A percentile compares a stretch with the other conserved stretches of the same genome.
Evolutionary conservation across 2,113 vertebrate species (phyloP).

Genomic region (Dasypus novemcinctus): DNA sequence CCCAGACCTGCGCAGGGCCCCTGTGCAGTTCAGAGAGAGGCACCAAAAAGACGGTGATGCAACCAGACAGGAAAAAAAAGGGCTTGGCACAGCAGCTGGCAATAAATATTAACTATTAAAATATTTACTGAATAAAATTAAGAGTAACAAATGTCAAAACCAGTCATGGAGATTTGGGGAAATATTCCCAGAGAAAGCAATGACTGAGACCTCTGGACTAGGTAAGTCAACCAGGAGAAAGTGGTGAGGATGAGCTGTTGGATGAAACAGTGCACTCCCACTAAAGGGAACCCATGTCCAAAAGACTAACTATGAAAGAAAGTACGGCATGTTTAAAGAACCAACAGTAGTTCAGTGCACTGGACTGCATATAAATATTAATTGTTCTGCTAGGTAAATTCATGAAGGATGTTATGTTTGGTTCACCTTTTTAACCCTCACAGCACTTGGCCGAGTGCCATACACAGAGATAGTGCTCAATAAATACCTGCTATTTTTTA

Average conservation of each 20-base stretch:
- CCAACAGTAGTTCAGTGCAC: not conserved
- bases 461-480: not conserved
- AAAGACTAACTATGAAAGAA: not conserved
- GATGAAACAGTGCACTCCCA: not conserved
- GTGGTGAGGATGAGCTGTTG: not conserved
- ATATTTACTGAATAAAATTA: not conserved
- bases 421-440: not conserved
- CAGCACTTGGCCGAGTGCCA: not conserved
- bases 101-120: not conserved
- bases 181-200: not conserved
- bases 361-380: not conserved
- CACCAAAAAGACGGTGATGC: no score
- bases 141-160: not conserved
- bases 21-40: no score
- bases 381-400: not conserved
- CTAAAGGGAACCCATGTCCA: not conserved
- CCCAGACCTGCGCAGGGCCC: no score
- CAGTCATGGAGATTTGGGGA: not conserved
- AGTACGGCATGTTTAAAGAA: not conserved
- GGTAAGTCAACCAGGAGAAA: not conserved
- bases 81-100: no score
- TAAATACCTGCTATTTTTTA: not conserved
- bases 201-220: not conserved
- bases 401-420: not conserved
- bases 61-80: no score